Percentiles rank a stretch among this genome's conserved stretches.
These are phyloP conservation scores for Paracentrotus lividus DNA, from an alignment of 53 echinoderm and acorn worm genomes.

Conservation along the genomic window DNA sequence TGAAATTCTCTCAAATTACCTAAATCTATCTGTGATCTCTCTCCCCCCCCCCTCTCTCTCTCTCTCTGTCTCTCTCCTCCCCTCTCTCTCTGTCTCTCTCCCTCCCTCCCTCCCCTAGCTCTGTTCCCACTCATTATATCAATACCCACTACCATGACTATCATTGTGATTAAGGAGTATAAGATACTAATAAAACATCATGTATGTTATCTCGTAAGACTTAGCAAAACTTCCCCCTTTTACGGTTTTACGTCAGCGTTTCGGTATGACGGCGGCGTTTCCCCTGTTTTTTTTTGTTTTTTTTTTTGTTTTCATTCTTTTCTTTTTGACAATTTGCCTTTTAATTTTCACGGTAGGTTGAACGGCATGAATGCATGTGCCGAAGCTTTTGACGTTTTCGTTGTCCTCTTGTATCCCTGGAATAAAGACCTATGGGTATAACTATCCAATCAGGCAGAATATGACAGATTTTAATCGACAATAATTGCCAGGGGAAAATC, in stretches of 20 bases:
- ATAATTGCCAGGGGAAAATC: constrained; percentile 18
- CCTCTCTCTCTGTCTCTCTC: too few relatives aligned
- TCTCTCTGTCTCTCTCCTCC: too few relatives aligned
- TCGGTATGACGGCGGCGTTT: neutral
- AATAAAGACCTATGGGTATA: neutral
- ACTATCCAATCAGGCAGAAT: neutral
- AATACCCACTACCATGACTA: too few relatives aligned
- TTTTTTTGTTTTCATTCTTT: neutral
- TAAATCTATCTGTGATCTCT: too few relatives aligned
- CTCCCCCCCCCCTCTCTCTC: too few relatives aligned
- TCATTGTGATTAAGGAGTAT: too few relatives aligned
- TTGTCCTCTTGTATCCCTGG: neutral
- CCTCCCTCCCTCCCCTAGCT: neutral
- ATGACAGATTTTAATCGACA: constrained; percentile 7
- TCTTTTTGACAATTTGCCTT: neutral
- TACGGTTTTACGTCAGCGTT: neutral
- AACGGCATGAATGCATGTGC: neutral
- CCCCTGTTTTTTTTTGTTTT: neutral
- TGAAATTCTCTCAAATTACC: too few relatives aligned
- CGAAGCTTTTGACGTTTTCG: neutral
- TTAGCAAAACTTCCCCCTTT: too few relatives aligned
- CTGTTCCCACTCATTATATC: neutral
- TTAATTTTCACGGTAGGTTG: neutral
- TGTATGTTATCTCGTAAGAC: too few relatives aligned
- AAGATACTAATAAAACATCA: too few relatives aligned